Base-by-base conservation (phyloP, 2,888 invertebrate genomes). In the Adineta ricciae region DNA sequence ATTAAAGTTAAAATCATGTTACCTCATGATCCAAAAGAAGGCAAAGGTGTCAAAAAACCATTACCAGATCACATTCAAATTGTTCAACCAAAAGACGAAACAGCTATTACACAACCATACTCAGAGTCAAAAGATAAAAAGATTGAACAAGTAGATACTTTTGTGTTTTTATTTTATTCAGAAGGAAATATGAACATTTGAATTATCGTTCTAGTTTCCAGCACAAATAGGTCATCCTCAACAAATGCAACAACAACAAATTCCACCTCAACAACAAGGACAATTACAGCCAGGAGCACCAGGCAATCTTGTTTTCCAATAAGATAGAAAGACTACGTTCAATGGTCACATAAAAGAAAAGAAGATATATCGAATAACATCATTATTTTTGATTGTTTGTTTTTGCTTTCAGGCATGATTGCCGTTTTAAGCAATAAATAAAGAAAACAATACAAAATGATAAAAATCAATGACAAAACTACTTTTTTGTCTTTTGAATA, bases 1-100 rank as follows among this genome's bases (percentile, higher is more conserved):
- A 93, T 93, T 87, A 94, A 95, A 92, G 95, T 97, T 1, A 99
- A 99, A 92, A 99, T 99, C 91, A 99, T 99, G 99, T 93, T 99
- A 92, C 97, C 97, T 73, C 97, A 96, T 93, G 99, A 99, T 92
- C 94, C 96, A 87, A 94, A 94, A 90, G 85, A 83, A 56, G 83
- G 83, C 54, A 84, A 82, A 83, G 99, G 98, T 84, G 98, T 98
- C 87, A 97, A 96, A 93, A 94, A 94, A 91, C 97, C 97, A 9
- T 93, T 99, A 89, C 99, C 99, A 83, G 99, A 99, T 91, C 95
- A 97, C 91, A 96, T 99, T 73, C 94, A 94, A 88, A 97, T 99
- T 88, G 94, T 95, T 86, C 97, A 98, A 91, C 98, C 98, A 86
- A 97, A 97, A 92, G 78, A 78, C 0, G 78, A 78, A 41, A 11